Evolutionary conservation across 2,888 invertebrate species (phyloP).

Genomic region (Metopia argyrocephala): DNA sequence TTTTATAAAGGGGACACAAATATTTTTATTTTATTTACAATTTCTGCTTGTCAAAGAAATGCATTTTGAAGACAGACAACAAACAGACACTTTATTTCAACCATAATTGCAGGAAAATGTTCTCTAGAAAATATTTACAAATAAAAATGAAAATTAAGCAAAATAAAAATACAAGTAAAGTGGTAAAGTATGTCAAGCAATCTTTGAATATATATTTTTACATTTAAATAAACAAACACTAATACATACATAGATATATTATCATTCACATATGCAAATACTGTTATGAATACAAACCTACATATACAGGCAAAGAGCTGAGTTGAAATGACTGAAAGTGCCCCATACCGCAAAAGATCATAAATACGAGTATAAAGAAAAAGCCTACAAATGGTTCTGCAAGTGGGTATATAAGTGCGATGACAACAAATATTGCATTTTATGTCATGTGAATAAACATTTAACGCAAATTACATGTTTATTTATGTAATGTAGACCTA

Average conservation of each 20-base stretch:
- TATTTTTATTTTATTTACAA: too few relatives aligned
- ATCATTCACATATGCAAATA: conserved; percentile 10
- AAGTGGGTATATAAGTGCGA: conserved; percentile 4
- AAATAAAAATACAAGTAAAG: conserved; percentile 14
- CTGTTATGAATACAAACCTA: background rate
- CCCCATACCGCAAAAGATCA: conserved; percentile 35
- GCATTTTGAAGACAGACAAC: background rate
- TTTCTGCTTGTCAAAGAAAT: conserved; percentile 2
- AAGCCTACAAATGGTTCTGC: conserved; percentile 12
- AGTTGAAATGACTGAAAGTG: background rate
- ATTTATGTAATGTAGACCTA: background rate
- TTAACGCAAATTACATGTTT: conserved; percentile 9
- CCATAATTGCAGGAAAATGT: conserved; percentile 40
- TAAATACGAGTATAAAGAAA: conserved; percentile 11
- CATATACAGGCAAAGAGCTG: conserved; percentile 19
- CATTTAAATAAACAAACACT: background rate
- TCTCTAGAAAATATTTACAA: conserved; percentile 17
- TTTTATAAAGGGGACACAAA: too few relatives aligned
- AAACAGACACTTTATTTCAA: background rate
- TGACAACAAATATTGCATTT: conserved; percentile 53
- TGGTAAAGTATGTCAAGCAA: conserved; percentile 46
- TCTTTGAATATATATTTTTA: background rate
- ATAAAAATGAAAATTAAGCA: background rate
- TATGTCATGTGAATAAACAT: conserved; percentile 42
- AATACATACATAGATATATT: background rate